Evolutionary conservation across 92 coral and sea anemone genomes (phyloP).

Genomic region (Heliopora coerulea): DNA sequence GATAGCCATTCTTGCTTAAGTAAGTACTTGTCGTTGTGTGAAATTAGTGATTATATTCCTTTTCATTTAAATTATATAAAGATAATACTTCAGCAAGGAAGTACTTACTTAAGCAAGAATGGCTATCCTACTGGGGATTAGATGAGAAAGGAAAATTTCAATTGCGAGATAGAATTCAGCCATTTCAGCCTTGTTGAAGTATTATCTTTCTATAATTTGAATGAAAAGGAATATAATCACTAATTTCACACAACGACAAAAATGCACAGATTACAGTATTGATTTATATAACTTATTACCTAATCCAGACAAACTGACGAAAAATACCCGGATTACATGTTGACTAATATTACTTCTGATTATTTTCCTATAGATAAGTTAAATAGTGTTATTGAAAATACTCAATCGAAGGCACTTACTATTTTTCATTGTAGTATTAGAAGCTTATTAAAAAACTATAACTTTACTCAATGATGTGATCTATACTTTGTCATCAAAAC

Average conservation of each 20-base stretch:
- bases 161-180: no score
- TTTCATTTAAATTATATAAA: no score
- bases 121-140: no score
- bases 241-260: neutral
- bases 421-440: constrained; percentile 53
- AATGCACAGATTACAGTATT: constrained; percentile 9
- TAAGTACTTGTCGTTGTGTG: no score
- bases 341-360: constrained; percentile 33
- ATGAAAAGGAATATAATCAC: neutral
- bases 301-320: constrained; percentile 56
- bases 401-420: constrained; percentile 20
- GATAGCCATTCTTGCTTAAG: no score
- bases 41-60: no score
- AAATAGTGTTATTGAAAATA: constrained; percentile 16
- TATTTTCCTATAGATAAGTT: constrained; percentile 33
- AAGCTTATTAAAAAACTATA: constrained; percentile 45
- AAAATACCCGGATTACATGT: constrained; percentile 52
- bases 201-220: neutral
- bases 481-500: constrained; percentile 15
- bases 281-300: constrained; percentile 52
- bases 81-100: no score
- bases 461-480: constrained; percentile 30
- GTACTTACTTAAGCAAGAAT: no score
- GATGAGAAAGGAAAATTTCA: no score
- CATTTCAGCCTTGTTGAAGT: no score